Conservation (phyloP, 1,140 invertebrate genomes). For the Magallana angulata region DNA sequence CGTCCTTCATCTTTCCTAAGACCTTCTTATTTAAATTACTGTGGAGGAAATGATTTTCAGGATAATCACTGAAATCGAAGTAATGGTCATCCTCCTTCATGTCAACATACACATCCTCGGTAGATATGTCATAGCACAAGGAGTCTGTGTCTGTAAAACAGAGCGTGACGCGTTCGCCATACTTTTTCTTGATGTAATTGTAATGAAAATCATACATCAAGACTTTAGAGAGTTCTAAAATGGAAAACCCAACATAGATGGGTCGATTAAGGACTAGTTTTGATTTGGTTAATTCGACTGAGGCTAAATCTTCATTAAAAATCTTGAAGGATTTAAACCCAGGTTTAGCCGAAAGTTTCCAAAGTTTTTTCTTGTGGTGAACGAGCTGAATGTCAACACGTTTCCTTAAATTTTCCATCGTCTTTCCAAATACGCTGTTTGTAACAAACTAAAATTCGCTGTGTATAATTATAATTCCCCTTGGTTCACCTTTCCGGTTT, state of each 20-base stretch:
- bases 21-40: slow-evolving; percentile 51
- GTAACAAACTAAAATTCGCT: neutral
- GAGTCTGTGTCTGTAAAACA: slow-evolving; percentile 79
- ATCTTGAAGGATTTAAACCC: slow-evolving; percentile 71
- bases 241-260: slow-evolving; percentile 65
- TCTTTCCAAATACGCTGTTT: slow-evolving; percentile 78
- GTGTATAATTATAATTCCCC: no score
- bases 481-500: no score
- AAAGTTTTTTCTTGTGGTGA: neutral
- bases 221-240: slow-evolving; percentile 65
- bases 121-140: slow-evolving; percentile 76
- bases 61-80: slow-evolving; percentile 58
- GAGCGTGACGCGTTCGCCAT: slow-evolving; percentile 62
- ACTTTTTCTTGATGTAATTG: slow-evolving; percentile 64
- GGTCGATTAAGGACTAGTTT: slow-evolving; percentile 64
- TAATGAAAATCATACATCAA: slow-evolving; percentile 73
- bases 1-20: slow-evolving; percentile 57
- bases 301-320: slow-evolving; percentile 68
- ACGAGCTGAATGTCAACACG: slow-evolving; percentile 70
- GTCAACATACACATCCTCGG: slow-evolving; percentile 76
- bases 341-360: slow-evolving; percentile 70
- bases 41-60: slow-evolving; percentile 44
- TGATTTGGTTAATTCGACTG: slow-evolving; percentile 38
- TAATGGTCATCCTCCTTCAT: slow-evolving; percentile 80
- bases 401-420: slow-evolving; percentile 70